Base-by-base conservation (phyloP, 64 coral and sea anemone genomes). In the Stylophora pistillata region DNA sequence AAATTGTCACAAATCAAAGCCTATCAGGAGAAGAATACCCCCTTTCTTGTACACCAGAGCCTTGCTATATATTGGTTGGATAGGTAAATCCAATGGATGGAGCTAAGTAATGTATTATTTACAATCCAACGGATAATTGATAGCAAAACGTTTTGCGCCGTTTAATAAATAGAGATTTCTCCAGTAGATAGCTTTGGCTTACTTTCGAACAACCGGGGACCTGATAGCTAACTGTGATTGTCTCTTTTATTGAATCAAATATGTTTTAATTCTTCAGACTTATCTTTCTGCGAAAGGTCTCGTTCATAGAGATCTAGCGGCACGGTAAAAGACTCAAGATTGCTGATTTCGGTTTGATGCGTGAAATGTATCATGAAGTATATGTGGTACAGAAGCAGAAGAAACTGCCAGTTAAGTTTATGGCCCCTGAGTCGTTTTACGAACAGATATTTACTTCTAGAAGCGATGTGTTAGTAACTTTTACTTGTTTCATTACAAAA, bases 331-430 rank as follows among this genome's bases (percentile, higher is more conserved):
- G 65, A 16, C 76, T 79, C 26, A 89, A 89, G 61, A 56, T 89
- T 13, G 88, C 88, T 33, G 88, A 89, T 27, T 89, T 89, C 56
- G 88, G 88, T 32, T 89, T 89, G 63, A 89, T 79, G 23, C 76
- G 88, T n/a, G 62, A 89, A 56, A 63, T 79, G 53, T 89, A 89
- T 56, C 76, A 89, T 29, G 88, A 91, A 21, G 72, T 74, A 31
- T 91, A 91, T 29, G 82, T 68, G 26, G 54, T 72, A 11, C 29
- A 52, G 11, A 91, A 74, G 30, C 80, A 80, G 18, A 78, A 71
- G 18, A 83, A 84, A 52, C 69, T 91, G 71, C 89, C 89, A 15
- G 41, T 91, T 0, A 91, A 91, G 26, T 91, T 79, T 79, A 91
- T 91, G 89, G 79, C 89, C 15, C 65, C 82, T 18, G 89, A 91